A percentile compares a stretch with the other conserved stretches of the same genome.
phyloP scores from a whole-genome alignment of 2,888 invertebrate species.

The Steinernema hermaphroditum region DNA sequence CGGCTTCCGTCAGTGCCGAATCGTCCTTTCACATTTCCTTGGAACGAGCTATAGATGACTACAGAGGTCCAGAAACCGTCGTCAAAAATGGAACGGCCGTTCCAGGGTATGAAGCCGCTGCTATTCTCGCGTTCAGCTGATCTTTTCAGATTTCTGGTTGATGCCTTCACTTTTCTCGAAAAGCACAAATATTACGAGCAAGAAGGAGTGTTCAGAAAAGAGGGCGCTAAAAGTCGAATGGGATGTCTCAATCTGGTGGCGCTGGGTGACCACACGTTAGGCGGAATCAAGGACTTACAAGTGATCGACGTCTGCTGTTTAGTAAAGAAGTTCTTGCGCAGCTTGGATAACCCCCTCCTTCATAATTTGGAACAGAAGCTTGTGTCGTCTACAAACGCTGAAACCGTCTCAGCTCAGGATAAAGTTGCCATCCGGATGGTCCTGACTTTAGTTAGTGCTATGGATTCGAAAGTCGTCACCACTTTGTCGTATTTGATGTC shows the following conservation, averaged over 20 bases:
- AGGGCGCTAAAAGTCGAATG: background rate
- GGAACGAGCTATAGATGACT: conserved; percentile 16
- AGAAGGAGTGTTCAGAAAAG: conserved; percentile 6
- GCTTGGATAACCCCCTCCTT: background rate
- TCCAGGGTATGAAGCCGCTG: background rate
- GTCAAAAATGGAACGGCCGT: conserved; percentile 9
- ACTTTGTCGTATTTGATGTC: conserved; percentile 2
- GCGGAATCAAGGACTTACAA: background rate
- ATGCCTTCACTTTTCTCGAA: conserved; percentile 17
- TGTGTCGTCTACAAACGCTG: background rate
- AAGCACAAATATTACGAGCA: conserved; percentile 2
- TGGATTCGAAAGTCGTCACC: background rate
- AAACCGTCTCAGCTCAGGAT: background rate
- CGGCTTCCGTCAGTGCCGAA: background rate
- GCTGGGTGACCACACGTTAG: background rate
- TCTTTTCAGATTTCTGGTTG: conserved; percentile 16
- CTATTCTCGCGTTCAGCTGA: background rate
- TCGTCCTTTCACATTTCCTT: background rate
- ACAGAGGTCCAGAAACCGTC: conserved; percentile 23
- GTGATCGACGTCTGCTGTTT: conserved; percentile 17
- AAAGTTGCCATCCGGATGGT: background rate
- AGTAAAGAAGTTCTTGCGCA: conserved; percentile 11
- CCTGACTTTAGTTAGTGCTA: background rate
- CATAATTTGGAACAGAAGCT: background rate
- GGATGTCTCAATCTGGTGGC: no score